Conservation (phyloP, 2,113 vertebrate genomes). For the Atlantisia rogersi region DNA sequence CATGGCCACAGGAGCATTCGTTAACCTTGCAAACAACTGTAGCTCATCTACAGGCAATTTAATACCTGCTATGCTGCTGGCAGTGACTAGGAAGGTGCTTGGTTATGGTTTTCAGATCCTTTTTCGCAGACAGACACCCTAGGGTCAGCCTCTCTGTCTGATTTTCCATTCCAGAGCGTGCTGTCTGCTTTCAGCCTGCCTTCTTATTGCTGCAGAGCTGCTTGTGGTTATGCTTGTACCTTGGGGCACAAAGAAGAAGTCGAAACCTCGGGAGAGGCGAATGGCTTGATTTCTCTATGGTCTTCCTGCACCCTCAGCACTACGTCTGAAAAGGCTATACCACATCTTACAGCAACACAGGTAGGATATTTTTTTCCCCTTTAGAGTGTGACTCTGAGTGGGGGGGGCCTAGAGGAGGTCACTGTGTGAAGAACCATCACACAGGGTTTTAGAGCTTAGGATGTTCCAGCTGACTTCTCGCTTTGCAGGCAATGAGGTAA, state of each 20-base stretch:
- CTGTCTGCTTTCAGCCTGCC: not conserved
- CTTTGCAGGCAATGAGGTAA: not conserved
- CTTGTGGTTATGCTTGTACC: not conserved
- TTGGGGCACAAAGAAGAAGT: not conserved
- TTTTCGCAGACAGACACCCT: not conserved
- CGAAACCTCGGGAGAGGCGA: not conserved
- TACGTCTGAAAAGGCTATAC: not conserved
- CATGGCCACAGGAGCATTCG: not conserved
- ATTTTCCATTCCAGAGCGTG: not conserved
- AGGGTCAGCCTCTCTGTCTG: not conserved
- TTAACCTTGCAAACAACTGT: not conserved
- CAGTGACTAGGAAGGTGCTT: not conserved
- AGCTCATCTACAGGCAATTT: not conserved
- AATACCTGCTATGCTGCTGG: not conserved
- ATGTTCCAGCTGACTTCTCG: not conserved
- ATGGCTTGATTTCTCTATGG: not conserved
- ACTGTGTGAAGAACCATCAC: fast-evolving
- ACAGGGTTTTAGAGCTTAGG: not conserved
- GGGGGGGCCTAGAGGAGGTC: not conserved
- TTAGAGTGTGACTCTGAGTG: not conserved
- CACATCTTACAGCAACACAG: fast-evolving
- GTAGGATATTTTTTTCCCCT: too few species aligned
- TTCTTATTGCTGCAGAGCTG: not conserved
- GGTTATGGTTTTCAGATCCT: not conserved
- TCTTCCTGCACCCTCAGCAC: not conserved